These are phyloP conservation scores for Byasa hedistus DNA, from an alignment of 2,888 invertebrate species.

Conservation along the genomic window DNA sequence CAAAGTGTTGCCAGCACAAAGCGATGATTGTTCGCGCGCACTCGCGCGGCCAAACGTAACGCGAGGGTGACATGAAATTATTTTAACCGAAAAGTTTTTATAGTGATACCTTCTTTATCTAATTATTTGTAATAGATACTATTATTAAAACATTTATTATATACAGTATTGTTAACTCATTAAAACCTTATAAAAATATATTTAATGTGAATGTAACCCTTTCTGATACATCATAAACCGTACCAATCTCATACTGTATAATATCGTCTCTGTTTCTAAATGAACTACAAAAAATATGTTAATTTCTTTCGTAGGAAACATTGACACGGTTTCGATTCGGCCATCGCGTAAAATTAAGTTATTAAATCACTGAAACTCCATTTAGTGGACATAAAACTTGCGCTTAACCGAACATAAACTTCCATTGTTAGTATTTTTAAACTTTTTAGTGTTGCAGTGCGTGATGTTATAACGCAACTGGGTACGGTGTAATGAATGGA, in stretches of 20 bases:
- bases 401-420: background rate
- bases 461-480: background rate
- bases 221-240: too few species aligned
- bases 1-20: conserved; percentile 47
- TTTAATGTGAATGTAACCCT: too few species aligned
- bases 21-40: conserved; percentile 51
- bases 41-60: conserved; percentile 41
- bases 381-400: background rate
- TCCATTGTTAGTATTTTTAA: conserved; percentile 2
- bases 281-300: background rate
- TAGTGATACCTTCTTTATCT: background rate
- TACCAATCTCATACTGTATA: too few species aligned
- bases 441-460: background rate
- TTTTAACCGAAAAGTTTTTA: conserved; percentile 23
- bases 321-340: background rate
- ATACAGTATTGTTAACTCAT: too few species aligned
- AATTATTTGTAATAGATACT: background rate
- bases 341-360: too few species aligned
- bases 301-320: background rate
- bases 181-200: too few species aligned
- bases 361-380: background rate
- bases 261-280: too few species aligned
- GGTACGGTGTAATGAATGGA: background rate
- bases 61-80: conserved; percentile 33
- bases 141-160: background rate